Evolutionary conservation across 2,113 vertebrate species (phyloP), one percentile per base, ranked within the genome.

Genomic region (Turdus rufiventris): DNA sequence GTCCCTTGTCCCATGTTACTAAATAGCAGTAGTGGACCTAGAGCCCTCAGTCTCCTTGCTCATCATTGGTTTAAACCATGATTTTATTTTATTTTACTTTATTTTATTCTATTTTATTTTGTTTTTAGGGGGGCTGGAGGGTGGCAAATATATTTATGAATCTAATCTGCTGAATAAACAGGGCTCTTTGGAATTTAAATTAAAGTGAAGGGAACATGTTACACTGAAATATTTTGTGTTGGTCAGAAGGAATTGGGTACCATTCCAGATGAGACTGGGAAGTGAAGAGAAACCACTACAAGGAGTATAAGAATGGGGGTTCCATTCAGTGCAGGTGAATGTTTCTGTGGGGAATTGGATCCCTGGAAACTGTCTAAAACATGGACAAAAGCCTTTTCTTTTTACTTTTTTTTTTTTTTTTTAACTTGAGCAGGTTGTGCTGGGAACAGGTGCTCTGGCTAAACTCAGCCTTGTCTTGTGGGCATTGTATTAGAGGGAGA

Each of bases 401-500:
- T 21, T 24, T 14, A 36, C 16, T 29, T 14, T 68, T 45, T 23
- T 38, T 12, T 47, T 36, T 43, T 18, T 85, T 61, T 42, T 84
- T 45, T 4, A 33, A 62, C 42, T 56, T 96, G n/a, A 79, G 48
- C 86, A 85, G 75, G 75, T 91, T 89, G 33, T 77, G 88, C 72
- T 95, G 91, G 94, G 88, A 96, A 91, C 86, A 89, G 50, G 25
- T 73, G 93, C 65, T 95, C 68, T 84, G 48, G 48, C 1, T 0
- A 93, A 94, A 91, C 29, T 81, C 63, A 70, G 72, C 80, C 57
- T 81, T 91, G 86, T 80, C 71, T 66, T 53, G 40, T 91, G 96
- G 95, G 83, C 94, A 97, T 94, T 95, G n/a, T 87, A 21, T 47
- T 87, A 53, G 63, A 80, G 47, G 29, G n/a, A 67, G 48, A 67